Base-by-base conservation (phyloP, 2,888 invertebrate genomes). In the Bembecia ichneumoniformis region DNA sequence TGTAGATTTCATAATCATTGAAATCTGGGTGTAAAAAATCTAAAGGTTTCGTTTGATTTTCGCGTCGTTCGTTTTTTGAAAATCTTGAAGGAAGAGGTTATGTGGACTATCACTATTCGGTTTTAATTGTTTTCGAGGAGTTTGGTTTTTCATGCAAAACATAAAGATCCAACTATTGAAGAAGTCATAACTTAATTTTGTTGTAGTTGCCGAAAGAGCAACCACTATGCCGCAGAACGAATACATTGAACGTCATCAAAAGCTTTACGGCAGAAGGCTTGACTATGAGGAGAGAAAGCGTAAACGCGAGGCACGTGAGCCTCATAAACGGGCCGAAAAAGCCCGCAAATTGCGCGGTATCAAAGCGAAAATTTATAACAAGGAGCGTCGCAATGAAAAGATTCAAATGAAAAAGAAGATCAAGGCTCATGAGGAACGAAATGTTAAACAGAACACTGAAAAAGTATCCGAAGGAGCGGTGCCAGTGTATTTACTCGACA, bases 361-460 rank as follows among this genome's bases (percentile, higher is more conserved):
- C 64, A 99, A 98, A 77, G 99, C 99, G 0, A 99, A 99, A 83
- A 89, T 99, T 51, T 98, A 94, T 82, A 98, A 99, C 78, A 98
- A 98, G 74, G 92, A 98, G 76, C 91, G 99, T 4, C 93, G 97
- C 68, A 94, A 96, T 89, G 99, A 99, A 77, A 99, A 99, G 89
- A 96, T 99, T 57, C 98, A 98, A 78, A 98, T 99, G 94, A 98
- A 98, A 82, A 99, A 98, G 89, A 98, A 97, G 71, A 96, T 99
- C 58, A 96, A 96, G 72, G 96, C 97, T 49, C 99, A 99, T 68
- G 98, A 99, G 78, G 97, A 99, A 77, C 96, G 94, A 73, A 93
- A 96, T 77, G 93, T 94, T 4, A 94, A 94, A 77, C 93, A 94
- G 64, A 93, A 95, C 73, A 93, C 94, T 1, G 94, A 95, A 58